These are phyloP conservation scores for Microplitis manilae DNA, from an alignment of 2,888 invertebrate genomes.

Conservation along the genomic window DNA sequence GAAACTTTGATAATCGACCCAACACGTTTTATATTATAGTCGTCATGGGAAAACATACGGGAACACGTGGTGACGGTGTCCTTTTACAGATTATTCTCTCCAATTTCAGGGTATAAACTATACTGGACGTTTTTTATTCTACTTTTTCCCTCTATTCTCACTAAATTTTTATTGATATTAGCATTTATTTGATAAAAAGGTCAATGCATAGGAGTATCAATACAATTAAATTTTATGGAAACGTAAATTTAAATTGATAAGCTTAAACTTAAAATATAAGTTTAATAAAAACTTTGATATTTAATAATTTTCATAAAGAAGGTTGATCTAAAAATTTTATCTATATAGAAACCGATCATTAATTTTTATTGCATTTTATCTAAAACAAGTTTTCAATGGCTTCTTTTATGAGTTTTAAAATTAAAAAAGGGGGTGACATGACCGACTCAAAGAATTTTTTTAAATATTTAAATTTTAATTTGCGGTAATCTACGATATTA, in stretches of 20 bases:
- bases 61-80: conserved; percentile 38
- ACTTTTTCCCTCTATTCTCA: background rate
- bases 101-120: conserved; percentile 5
- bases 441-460: no score
- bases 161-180: background rate
- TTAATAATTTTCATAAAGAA: no score
- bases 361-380: no score
- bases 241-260: background rate
- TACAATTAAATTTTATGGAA: background rate
- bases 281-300: no score
- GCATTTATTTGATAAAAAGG: background rate
- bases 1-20: conserved; percentile 49
- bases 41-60: conserved; percentile 36
- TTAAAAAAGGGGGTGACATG: no score
- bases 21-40: conserved; percentile 5
- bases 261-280: no score
- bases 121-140: background rate
- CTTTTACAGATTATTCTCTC: conserved; percentile 8
- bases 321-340: no score
- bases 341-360: no score
- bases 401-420: no score
- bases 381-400: no score
- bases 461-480: no score
- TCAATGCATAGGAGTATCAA: background rate
- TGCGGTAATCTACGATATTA: no score